These are phyloP conservation scores for Chrysomela aeneicollis DNA, from an alignment of 2,888 invertebrate genomes.

Conservation along the genomic window DNA sequence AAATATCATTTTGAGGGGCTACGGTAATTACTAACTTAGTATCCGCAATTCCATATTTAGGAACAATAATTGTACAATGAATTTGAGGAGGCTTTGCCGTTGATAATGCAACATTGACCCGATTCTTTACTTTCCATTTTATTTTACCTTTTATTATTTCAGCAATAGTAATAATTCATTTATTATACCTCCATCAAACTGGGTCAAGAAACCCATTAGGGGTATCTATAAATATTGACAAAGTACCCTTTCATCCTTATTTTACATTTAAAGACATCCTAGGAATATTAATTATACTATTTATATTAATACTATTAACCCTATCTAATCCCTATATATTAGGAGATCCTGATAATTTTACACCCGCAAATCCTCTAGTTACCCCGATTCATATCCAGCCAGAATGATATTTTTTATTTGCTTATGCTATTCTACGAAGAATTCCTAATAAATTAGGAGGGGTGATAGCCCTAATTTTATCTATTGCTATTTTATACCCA, in stretches of 20 bases:
- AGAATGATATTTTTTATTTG: slow-evolving; percentile 86
- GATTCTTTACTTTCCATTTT: slow-evolving; percentile 80
- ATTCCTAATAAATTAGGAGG: slow-evolving; percentile 84
- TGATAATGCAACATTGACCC: slow-evolving; percentile 77
- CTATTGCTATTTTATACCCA: slow-evolving; percentile 73
- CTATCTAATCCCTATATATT: slow-evolving; percentile 68
- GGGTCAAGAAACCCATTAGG: slow-evolving; percentile 76
- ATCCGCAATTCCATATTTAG: slow-evolving; percentile 76
- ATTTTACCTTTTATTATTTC: slow-evolving; percentile 74
- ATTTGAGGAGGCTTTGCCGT: slow-evolving; percentile 81
- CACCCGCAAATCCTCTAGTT: slow-evolving; percentile 72
- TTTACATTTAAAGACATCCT: slow-evolving; percentile 71
- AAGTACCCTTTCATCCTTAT: slow-evolving; percentile 75
- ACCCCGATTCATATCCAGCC: slow-evolving; percentile 82
- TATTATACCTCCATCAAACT: slow-evolving; percentile 72
- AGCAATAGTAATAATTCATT: slow-evolving; percentile 69
- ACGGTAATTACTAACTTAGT: slow-evolving; percentile 71
- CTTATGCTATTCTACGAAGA: slow-evolving; percentile 81
- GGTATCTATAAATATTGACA: slow-evolving; percentile 70
- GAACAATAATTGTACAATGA: slow-evolving; percentile 71
- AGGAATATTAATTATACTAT: slow-evolving; percentile 67
- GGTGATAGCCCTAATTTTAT: slow-evolving; percentile 71
- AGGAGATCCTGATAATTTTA: slow-evolving; percentile 79
- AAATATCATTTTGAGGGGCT: slow-evolving; percentile 84
- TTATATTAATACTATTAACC: slow-evolving; percentile 64